Conservation (phyloP, 2,113 vertebrate genomes). For the Oxygymnocypris stewartii region DNA sequence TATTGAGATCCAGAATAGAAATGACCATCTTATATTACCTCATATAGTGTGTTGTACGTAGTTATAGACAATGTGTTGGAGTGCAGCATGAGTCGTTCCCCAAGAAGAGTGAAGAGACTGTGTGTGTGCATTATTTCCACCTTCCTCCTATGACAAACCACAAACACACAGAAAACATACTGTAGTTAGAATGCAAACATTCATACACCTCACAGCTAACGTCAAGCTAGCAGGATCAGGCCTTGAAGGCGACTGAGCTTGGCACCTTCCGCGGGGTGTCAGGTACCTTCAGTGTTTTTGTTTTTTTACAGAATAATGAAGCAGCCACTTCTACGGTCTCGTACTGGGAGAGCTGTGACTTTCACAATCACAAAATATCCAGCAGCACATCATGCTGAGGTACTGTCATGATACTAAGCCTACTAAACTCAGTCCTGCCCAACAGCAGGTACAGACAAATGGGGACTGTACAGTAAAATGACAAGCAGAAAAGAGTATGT, state of each 20-base stretch:
- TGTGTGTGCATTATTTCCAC: conserved; percentile 99
- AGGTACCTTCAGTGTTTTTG: conserved; percentile 19
- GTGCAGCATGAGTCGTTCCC: conserved; percentile 91
- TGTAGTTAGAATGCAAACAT: not conserved
- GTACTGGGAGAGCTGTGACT: not conserved
- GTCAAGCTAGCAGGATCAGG: conserved; percentile 34
- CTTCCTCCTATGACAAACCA: conserved; percentile 81
- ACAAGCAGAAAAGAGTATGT: conserved; percentile 20
- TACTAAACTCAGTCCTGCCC: conserved; percentile 15
- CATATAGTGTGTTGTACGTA: conserved; percentile 94
- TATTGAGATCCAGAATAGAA: conserved; percentile 1
- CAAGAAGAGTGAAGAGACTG: conserved; percentile 95
- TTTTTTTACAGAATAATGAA: conserved; percentile 29
- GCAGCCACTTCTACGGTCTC: not conserved
- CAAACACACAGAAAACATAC: conserved; percentile 51
- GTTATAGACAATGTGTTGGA: conserved; percentile 90
- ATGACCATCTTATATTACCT: conserved; percentile 75
- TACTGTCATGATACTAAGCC: not conserved
- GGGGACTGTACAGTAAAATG: conserved; percentile 15
- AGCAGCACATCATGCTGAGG: conserved; percentile 21
- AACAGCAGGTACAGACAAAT: conserved; percentile 35
- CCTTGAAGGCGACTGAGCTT: conserved; percentile 22
- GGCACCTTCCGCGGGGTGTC: conserved; percentile 35
- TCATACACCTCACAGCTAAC: conserved; percentile 22
- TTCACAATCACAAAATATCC: conserved; percentile 31